A percentile compares a stretch with the other conserved stretches of the same genome.
phyloP scores from a whole-genome alignment of 2,113 vertebrate genomes.

The Clarias batrachus region DNA sequence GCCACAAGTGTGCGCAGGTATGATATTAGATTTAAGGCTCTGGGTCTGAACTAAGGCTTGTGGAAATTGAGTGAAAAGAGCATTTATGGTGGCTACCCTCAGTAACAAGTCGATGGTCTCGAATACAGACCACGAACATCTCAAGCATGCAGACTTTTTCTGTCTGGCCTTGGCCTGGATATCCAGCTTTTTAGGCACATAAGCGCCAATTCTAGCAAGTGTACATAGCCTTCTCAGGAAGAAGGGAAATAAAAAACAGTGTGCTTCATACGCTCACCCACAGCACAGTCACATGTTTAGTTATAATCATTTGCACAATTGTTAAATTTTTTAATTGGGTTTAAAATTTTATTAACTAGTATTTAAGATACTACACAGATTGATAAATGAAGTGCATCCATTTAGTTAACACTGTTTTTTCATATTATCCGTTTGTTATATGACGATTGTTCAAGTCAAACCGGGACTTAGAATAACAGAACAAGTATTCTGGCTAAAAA shows the following conservation, averaged over 20 bases:
- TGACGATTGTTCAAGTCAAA: no score
- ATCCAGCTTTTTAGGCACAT: constrained; percentile 31
- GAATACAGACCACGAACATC: not conserved
- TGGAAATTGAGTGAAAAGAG: constrained; percentile 48
- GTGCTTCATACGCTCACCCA: not conserved
- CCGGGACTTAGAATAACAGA: no score
- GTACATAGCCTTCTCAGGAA: constrained; percentile 18
- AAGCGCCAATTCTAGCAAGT: constrained; percentile 13
- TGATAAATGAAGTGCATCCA: no score
- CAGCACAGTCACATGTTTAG: no score
- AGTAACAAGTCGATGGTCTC: not conserved
- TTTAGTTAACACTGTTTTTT: no score
- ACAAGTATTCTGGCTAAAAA: no score
- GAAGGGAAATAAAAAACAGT: constrained; percentile 15
- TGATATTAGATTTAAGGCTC: constrained; percentile 32
- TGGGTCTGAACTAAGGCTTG: constrained; percentile 30
- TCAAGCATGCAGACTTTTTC: not conserved
- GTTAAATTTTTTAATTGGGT: no score
- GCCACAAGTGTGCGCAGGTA: not conserved
- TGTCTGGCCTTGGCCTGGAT: not conserved
- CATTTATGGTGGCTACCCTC: not conserved
- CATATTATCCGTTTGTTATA: no score
- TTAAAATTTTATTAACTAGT: no score
- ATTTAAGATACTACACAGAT: no score
- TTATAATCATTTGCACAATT: no score